Evolutionary conservation across 2,113 vertebrate genomes (phyloP).

Genomic region (Cercopithecus mona): DNA sequence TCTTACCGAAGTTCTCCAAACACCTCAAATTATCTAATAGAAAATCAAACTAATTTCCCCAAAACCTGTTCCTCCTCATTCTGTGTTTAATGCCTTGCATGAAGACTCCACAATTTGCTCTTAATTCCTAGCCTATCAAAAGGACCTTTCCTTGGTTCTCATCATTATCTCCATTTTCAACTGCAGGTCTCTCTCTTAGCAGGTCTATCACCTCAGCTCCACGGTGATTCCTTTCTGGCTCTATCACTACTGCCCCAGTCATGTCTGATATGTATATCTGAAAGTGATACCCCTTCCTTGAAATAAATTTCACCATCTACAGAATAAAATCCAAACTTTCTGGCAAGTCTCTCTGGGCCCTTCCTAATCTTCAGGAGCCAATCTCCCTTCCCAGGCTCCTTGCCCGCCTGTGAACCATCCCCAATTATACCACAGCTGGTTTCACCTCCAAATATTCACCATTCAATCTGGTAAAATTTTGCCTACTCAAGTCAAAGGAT

Average conservation of each 20-base stretch:
- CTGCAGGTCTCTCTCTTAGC: not conserved
- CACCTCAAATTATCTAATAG: not conserved
- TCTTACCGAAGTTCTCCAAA: not conserved
- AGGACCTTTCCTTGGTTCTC: not conserved
- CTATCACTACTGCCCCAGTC: not conserved
- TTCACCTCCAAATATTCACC: not conserved
- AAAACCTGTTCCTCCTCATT: not conserved
- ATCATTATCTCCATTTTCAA: not conserved
- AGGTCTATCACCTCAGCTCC: not conserved
- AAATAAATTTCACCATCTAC: not conserved
- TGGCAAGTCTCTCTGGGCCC: not conserved
- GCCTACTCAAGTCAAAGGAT: not conserved
- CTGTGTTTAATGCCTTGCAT: not conserved
- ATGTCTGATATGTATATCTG: not conserved
- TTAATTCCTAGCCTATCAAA: not conserved
- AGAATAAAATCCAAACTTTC: not conserved
- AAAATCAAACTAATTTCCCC: not conserved
- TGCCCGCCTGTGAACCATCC: not conserved
- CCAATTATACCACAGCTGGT: not conserved
- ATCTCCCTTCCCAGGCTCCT: not conserved
- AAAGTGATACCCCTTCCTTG: not conserved
- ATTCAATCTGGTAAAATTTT: not conserved
- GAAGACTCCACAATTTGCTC: not conserved
- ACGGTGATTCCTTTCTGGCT: not conserved
- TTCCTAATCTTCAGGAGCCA: not conserved